Evolutionary conservation across 1,140 invertebrate species (phyloP), one percentile per base, ranked within the genome.

Genomic region (Linepithema humile): DNA sequence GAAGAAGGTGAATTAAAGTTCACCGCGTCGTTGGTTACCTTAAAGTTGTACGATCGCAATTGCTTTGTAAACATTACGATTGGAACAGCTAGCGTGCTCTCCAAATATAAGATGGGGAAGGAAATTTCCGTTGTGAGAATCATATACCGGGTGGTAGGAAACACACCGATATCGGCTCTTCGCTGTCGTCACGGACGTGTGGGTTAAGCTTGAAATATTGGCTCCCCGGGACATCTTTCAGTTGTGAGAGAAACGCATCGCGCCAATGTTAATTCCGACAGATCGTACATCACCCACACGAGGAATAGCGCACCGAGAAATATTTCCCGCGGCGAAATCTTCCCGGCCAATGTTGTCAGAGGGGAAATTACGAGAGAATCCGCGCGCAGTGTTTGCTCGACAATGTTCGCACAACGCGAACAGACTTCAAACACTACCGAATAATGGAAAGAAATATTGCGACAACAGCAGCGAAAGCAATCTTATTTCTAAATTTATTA

Each of bases 191-290:
- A 40, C 7, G 35, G 2, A 50, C 26, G 50, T 59, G n/a, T 43
- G 40, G 35, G 82, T 82, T 87, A 87, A 88, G 82, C 75, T 70
- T 72, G 74, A 88, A 73, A 87, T 85, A 87, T 88, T 84, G 82
- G 74, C 45, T 70, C 23, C 38, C 9, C 53, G 4, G 40, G 35
- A 72, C 32, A 72, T 78, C 57, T 84, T 87, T 75, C 17, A 35
- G 32, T 62, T 59, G 45, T 15, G 43, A 4, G 72, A 45, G 85
- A 29, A 57, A 85, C 43, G 77, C 38, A 64, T 9, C 38, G 43
- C 15, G 32, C 10, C 62, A 53, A 72, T 85, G 59, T 86, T 85
- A 82, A 82, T 86, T 85, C 77, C 59, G 38, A 72, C 83, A 38
- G 64, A 53, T 43, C 64, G 35, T 80, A 55, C 12, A 80, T 80